Conservation (phyloP, 2,888 invertebrate species). For the Chrysopilus asiliformis region DNA sequence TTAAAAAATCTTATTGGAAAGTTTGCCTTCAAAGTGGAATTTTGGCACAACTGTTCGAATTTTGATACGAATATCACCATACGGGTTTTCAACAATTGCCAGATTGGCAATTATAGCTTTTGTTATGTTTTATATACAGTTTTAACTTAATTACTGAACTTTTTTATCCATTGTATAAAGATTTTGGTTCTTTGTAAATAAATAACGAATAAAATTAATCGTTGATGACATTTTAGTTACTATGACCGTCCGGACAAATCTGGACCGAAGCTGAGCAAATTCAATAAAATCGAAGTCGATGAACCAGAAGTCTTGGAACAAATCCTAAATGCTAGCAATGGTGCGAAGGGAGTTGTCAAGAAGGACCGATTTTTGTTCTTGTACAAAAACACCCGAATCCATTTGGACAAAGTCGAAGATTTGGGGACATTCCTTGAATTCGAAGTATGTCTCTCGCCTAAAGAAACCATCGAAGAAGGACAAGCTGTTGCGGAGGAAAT, state of each 20-base stretch:
- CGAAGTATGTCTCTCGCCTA: constrained; percentile 43
- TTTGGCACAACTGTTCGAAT: too few relatives aligned
- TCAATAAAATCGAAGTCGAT: constrained; percentile 44
- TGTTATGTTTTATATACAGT: too few relatives aligned
- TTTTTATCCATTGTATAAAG: too few relatives aligned
- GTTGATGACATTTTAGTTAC: too few relatives aligned
- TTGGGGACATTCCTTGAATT: constrained; percentile 54
- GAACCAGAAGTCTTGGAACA: constrained; percentile 41
- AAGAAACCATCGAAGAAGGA: constrained; percentile 42
- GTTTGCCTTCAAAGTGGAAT: too few relatives aligned
- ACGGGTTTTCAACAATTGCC: too few relatives aligned
- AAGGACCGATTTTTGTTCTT: constrained; percentile 67
- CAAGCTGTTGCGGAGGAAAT: constrained; percentile 41
- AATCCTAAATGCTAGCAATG: constrained; percentile 45
- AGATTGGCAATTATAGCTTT: too few relatives aligned
- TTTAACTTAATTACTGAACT: too few relatives aligned
- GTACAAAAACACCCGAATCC: constrained; percentile 69
- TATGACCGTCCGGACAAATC: constrained; percentile 63
- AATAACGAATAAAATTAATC: too few relatives aligned
- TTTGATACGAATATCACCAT: too few relatives aligned
- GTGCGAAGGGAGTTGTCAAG: constrained; percentile 55
- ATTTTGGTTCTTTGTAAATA: too few relatives aligned
- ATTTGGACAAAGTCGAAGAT: constrained; percentile 67
- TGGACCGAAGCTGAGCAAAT: constrained; percentile 71
- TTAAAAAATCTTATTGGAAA: too few relatives aligned